These are phyloP conservation scores for Tolypeutes matacus DNA, from an alignment of 2,797 vertebrate species.

Conservation along the genomic window DNA sequence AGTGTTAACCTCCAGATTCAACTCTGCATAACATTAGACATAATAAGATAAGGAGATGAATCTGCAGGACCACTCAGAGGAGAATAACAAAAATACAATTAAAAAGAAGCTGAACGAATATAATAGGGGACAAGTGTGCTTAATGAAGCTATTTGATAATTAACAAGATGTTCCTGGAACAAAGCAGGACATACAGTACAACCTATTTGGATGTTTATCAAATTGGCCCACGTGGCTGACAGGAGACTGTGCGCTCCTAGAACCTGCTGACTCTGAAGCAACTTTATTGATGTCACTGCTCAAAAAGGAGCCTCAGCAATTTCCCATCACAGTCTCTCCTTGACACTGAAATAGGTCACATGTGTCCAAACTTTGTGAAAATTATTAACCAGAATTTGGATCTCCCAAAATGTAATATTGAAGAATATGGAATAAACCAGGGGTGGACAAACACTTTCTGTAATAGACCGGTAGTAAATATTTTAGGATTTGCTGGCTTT, in stretches of 20 bases:
- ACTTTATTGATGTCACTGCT: neutral
- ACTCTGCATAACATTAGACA: slow-evolving; percentile 75
- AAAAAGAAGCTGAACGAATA: slow-evolving; percentile 59
- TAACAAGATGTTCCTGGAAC: slow-evolving; percentile 39
- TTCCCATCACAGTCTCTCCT: neutral
- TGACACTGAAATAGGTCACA: neutral
- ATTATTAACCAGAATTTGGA: neutral
- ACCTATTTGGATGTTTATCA: neutral
- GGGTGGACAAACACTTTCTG: neutral
- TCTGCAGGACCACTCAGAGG: slow-evolving; percentile 51
- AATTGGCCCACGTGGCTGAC: neutral
- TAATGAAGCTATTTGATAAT: slow-evolving; percentile 65
- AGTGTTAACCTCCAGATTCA: slow-evolving; percentile 57
- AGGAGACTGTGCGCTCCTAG: neutral
- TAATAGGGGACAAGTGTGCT: neutral
- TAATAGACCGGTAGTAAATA: neutral
- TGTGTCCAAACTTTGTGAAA: neutral
- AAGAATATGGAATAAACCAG: too few relatives aligned
- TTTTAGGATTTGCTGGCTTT: neutral
- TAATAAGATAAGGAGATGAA: slow-evolving; percentile 78
- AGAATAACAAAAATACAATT: slow-evolving; percentile 68
- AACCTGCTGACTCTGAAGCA: neutral
- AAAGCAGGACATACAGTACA: slow-evolving; percentile 5
- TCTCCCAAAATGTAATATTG: neutral
- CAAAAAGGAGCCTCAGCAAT: neutral